Evolutionary conservation across 2,113 vertebrate genomes (phyloP), one percentile per base, ranked within the genome.

Genomic region (Phaetusa simplex): DNA sequence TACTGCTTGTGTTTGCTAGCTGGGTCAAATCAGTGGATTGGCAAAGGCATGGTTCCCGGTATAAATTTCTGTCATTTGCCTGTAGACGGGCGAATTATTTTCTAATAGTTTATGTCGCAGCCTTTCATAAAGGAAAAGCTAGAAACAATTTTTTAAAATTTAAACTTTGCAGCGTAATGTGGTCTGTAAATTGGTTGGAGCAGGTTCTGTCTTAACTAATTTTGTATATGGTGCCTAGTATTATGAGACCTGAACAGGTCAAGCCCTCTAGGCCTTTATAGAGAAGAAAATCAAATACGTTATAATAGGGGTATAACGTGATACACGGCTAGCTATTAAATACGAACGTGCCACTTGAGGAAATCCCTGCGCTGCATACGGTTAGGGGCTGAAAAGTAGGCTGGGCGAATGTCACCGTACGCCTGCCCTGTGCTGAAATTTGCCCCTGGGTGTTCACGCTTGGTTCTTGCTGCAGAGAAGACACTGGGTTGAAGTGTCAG

Each of bases 281-380:
- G 16, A 5, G 3, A 53, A 55, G 26, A 66, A 23, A 86, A 86
- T 15, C 12, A n/a, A 64, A 36, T 23, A 12, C 14, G 10, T 30
- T 64, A 0, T 6, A 30, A 3, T 6, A 59, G n/a, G 8, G 45
- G 30, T 24, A 40, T 8, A 73, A 17, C 5, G 5, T 8, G 14
- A 62, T 32, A 8, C 12, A 2, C 30, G 47, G 22, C 11, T 36
- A 27, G 64, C 64, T 52, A 5, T 50, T 69, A 30, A 65, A 87
- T 14, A 64, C 0, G 4, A 43, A 7, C 2, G 2, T 8, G 4
- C 1, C 5, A 3, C 21, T 30, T 43, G 11, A 49, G 82, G 65
- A 87, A 47, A 65, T 85, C 82, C 43, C 42, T n/a, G 43, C 24
- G 52, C 59, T 20, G 24, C 50, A 9, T 38, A 6, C 0, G 0